These are phyloP conservation scores for Platichthys stellatus DNA, from an alignment of 2,113 vertebrate species.

Conservation along the genomic window DNA sequence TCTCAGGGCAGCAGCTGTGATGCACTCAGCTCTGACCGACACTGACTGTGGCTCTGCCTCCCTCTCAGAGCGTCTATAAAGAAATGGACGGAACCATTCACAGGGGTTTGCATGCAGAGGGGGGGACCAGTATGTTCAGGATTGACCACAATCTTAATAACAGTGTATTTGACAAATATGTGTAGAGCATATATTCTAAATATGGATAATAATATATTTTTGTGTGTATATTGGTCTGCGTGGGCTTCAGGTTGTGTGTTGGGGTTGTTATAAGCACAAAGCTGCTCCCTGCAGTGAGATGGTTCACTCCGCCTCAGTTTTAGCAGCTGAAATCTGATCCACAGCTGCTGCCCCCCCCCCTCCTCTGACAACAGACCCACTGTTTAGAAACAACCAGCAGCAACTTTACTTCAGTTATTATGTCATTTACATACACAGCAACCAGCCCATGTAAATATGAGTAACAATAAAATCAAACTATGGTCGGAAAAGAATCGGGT, in stretches of 20 bases:
- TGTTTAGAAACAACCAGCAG: constrained; percentile 26
- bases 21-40: neutral
- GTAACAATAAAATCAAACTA: neutral
- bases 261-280: neutral
- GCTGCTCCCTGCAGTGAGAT: neutral
- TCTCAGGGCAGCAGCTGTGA: neutral
- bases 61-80: constrained; percentile 38
- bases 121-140: neutral
- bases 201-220: fast-evolving
- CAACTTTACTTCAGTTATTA: constrained; percentile 17
- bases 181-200: neutral
- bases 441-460: neutral
- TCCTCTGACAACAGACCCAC: constrained; percentile 23
- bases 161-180: neutral
- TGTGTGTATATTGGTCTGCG: fast-evolving
- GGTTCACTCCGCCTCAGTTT: constrained; percentile 55
- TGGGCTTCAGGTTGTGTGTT: neutral
- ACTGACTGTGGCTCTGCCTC: constrained; percentile 32
- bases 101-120: neutral
- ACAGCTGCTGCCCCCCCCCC: constrained; percentile 38
- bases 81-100: constrained; percentile 52
- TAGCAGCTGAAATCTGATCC: constrained; percentile 66
- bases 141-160: neutral
- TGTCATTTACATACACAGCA: neutral
- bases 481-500: no score